These are phyloP conservation scores for Poicephalus meyeri DNA, from an alignment of 2,113 vertebrate species.

Conservation along the genomic window DNA sequence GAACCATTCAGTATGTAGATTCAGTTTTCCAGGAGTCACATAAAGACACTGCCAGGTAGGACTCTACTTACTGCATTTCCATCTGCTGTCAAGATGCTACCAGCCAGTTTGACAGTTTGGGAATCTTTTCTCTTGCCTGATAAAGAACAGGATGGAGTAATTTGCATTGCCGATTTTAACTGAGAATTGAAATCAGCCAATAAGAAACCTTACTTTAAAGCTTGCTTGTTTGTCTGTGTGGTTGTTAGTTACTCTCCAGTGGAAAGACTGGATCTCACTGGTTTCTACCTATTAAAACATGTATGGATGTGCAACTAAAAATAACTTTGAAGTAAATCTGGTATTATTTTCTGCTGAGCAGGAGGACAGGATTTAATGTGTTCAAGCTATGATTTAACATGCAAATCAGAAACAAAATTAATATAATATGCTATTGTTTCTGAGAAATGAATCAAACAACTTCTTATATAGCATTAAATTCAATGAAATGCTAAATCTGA, in stretches of 20 bases:
- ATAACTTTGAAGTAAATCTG: not conserved
- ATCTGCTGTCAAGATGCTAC: conserved; percentile 24
- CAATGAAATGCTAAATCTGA: not conserved
- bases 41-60: not conserved
- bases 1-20: not conserved
- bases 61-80: not conserved
- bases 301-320: not conserved
- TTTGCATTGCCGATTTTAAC: conserved; percentile 20
- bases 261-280: conserved; percentile 7
- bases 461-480: not conserved
- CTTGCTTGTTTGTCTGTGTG: not conserved
- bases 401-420: not conserved
- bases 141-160: not conserved
- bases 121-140: not conserved
- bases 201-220: conserved; percentile 6
- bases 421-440: not conserved
- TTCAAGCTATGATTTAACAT: not conserved
- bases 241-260: not conserved
- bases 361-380: not conserved
- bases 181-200: not conserved
- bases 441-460: not conserved
- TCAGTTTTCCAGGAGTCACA: not conserved
- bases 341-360: not conserved
- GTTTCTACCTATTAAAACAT: not conserved
- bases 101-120: conserved; percentile 2